Evolutionary conservation across 2,113 vertebrate genomes (phyloP).

Genomic region (Saccopteryx bilineata): DNA sequence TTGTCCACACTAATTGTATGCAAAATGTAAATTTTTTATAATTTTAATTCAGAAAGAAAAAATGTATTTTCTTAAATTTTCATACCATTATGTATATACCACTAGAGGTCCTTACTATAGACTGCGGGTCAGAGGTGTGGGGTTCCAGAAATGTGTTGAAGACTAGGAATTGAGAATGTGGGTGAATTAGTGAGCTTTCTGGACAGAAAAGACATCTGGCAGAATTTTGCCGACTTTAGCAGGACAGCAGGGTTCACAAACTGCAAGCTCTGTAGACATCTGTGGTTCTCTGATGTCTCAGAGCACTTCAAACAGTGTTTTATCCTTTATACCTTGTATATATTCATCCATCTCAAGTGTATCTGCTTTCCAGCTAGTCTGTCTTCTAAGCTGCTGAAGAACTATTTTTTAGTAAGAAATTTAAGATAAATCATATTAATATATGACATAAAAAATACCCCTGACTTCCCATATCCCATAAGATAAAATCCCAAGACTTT

Average conservation of each 20-base stretch:
- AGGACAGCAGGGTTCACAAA: not conserved
- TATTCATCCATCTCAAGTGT: not conserved
- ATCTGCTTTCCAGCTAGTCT: not conserved
- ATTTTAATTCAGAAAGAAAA: slow-evolving; percentile 7
- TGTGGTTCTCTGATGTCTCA: not conserved
- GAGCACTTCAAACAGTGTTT: not conserved
- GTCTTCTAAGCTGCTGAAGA: not conserved
- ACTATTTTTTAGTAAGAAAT: not conserved
- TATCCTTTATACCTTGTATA: not conserved
- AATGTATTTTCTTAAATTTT: slow-evolving; percentile 19
- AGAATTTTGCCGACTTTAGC: not conserved
- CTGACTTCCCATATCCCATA: not conserved
- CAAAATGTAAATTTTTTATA: not conserved
- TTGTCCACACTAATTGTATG: not conserved
- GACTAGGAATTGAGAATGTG: not conserved
- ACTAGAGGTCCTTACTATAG: not conserved
- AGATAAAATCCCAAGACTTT: not conserved
- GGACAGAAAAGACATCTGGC: not conserved
- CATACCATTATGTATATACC: not conserved
- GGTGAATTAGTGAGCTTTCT: not conserved
- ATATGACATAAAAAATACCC: not conserved
- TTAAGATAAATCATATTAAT: not conserved
- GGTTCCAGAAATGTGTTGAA: not conserved
- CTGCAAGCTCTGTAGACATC: not conserved
- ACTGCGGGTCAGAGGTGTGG: not conserved